Conservation (phyloP, 2,113 vertebrate genomes). For the Benitochromis conjunctus region DNA sequence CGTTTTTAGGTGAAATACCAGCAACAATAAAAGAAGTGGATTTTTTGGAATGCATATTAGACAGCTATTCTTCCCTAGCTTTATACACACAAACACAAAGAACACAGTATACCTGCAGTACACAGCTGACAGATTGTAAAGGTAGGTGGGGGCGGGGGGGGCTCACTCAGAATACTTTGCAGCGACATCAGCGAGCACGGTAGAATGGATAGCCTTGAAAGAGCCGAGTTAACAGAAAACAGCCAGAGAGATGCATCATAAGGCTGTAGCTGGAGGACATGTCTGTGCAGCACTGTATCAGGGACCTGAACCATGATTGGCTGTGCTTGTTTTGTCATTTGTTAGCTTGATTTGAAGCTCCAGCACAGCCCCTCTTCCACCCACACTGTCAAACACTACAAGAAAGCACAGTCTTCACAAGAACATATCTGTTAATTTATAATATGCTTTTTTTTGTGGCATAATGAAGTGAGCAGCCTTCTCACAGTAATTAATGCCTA, state of each 20-base stretch:
- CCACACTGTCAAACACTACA: not conserved
- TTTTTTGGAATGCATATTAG: constrained; percentile 4
- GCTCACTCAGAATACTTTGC: constrained; percentile 50
- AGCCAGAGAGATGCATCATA: constrained; percentile 66
- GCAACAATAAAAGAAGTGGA: not conserved
- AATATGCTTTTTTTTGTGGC: constrained; percentile 19
- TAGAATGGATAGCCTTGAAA: constrained; percentile 70
- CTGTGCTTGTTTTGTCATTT: constrained; percentile 62
- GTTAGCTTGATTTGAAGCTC: constrained; percentile 46
- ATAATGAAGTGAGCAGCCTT: constrained; percentile 12
- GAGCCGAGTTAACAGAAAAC: constrained; percentile 71
- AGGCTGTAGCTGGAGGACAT: constrained; percentile 46
- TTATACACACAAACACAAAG: not conserved
- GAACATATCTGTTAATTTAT: constrained; percentile 38
- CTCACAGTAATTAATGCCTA: not conserved
- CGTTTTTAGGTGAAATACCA: constrained; percentile 1
- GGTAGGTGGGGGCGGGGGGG: constrained; percentile 4
- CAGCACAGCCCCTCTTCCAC: not conserved
- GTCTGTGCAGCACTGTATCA: constrained; percentile 35
- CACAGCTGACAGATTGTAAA: constrained; percentile 23
- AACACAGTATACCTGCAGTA: constrained; percentile 4
- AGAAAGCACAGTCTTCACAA: constrained; percentile 36
- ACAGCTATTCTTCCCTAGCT: not conserved
- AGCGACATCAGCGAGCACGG: constrained; percentile 39
- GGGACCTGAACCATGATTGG: constrained; percentile 54